Evolutionary conservation across 2,113 vertebrate species (phyloP).

Genomic region (Daubentonia madagascariensis): DNA sequence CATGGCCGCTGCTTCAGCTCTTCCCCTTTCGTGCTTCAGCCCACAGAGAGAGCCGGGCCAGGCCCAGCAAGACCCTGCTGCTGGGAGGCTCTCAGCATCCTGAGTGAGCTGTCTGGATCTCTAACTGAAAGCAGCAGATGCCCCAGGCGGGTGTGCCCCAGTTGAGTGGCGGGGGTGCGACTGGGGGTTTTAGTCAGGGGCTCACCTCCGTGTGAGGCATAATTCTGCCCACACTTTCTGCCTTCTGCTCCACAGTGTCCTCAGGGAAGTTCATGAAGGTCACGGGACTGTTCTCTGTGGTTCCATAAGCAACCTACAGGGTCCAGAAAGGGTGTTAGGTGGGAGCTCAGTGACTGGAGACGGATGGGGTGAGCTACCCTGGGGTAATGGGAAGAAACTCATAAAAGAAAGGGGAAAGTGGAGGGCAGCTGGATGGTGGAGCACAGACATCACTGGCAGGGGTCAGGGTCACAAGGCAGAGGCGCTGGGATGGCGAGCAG

Average conservation of each 20-base stretch:
- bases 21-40: not conserved
- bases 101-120: not conserved
- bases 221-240: conserved; percentile 87
- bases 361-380: not conserved
- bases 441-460: not conserved
- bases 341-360: not conserved
- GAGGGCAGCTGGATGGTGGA: not conserved
- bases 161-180: not conserved
- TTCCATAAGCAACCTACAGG: conserved; percentile 91
- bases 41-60: not conserved
- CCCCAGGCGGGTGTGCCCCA: not conserved
- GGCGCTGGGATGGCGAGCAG: not conserved
- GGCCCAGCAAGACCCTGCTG: not conserved
- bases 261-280: conserved; percentile 87
- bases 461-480: conserved; percentile 3
- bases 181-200: not conserved
- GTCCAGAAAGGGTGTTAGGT: not conserved
- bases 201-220: conserved; percentile 92
- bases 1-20: not conserved
- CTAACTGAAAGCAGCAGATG: not conserved
- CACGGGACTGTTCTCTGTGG: conserved; percentile 97
- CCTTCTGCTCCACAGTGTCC: conserved; percentile 86
- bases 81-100: not conserved
- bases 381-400: not conserved
- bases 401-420: not conserved